Conservation (phyloP, 2,113 vertebrate species). For the Takifugu bimaculatus region DNA sequence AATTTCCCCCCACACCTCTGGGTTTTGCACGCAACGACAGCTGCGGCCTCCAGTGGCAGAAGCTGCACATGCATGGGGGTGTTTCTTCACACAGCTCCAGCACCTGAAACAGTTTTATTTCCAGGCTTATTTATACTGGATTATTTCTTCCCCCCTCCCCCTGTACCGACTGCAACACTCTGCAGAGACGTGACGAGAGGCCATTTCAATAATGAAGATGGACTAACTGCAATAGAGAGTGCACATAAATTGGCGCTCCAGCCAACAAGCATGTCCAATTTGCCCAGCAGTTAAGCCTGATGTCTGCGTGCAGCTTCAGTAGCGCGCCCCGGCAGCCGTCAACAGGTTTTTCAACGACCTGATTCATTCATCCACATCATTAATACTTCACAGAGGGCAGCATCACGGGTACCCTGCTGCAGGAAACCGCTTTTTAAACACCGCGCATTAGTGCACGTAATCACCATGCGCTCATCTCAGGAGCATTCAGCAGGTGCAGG, state of each 20-base stretch:
- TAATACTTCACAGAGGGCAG: slow-evolving; percentile 66
- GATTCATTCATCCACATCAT: slow-evolving; percentile 68
- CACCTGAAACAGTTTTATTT: slow-evolving; percentile 63
- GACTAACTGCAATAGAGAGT: slow-evolving; percentile 71
- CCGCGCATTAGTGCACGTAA: slow-evolving; percentile 60
- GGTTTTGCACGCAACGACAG: slow-evolving; percentile 19
- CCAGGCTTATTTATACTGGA: slow-evolving; percentile 68
- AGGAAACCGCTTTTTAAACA: slow-evolving; percentile 64
- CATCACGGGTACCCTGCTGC: slow-evolving; percentile 58
- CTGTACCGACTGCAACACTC: slow-evolving; percentile 42
- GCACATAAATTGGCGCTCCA: slow-evolving; percentile 68
- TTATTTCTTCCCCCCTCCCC: slow-evolving; percentile 37
- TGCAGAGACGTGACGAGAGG: slow-evolving; percentile 64
- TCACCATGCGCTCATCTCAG: slow-evolving; percentile 56
- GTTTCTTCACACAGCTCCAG: slow-evolving; percentile 31
- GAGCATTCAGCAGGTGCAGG: slow-evolving; percentile 56
- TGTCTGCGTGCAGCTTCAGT: slow-evolving; percentile 62
- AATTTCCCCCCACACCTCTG: background rate
- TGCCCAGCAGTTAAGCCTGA: slow-evolving; percentile 69
- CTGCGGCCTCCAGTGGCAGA: slow-evolving; percentile 59
- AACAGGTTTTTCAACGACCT: slow-evolving; percentile 54
- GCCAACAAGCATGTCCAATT: slow-evolving; percentile 74
- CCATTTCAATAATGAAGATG: slow-evolving; percentile 73
- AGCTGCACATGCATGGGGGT: slow-evolving; percentile 42
- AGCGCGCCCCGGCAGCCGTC: slow-evolving; percentile 46